Conservation (phyloP, 53 echinoderm and acorn worm species). For the Luidia sarsii region DNA sequence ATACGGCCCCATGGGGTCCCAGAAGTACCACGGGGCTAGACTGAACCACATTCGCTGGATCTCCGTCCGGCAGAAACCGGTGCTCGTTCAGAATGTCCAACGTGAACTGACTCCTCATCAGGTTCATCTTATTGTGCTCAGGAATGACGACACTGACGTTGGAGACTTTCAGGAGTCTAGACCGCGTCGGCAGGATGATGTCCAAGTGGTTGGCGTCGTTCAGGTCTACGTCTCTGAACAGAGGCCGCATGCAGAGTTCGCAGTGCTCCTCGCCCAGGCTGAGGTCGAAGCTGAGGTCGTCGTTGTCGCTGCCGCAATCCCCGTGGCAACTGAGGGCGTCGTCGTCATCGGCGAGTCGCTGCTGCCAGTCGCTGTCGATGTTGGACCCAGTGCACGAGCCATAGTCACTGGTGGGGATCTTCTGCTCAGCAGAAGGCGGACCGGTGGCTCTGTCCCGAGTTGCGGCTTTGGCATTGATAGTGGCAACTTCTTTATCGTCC, state of each 20-base stretch:
- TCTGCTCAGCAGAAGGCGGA: constrained; percentile 62
- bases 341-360: not conserved
- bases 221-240: constrained; percentile 65
- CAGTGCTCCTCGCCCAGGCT: constrained; percentile 63
- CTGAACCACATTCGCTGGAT: constrained; percentile 48
- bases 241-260: constrained; percentile 66
- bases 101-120: constrained; percentile 72
- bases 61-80: constrained; percentile 66
- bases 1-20: constrained; percentile 82
- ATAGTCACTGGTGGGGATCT: constrained; percentile 91
- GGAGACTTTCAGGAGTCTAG: constrained; percentile 69
- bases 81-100: constrained; percentile 67
- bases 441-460: constrained; percentile 17
- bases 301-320: constrained; percentile 86
- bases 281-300: constrained; percentile 26
- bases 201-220: constrained; percentile 66
- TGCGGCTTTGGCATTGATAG: constrained; percentile 28
- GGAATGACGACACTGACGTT: constrained; percentile 85
- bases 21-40: constrained; percentile 76
- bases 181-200: constrained; percentile 77
- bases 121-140: constrained; percentile 86
- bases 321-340: constrained; percentile 77
- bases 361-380: constrained; percentile 63
- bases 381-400: constrained; percentile 80
- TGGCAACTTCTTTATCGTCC: constrained; percentile 60